Percentiles rank a stretch among this genome's conserved stretches.
Conservation (phyloP, 2,113 vertebrate genomes). For the Euleptes europaea region DNA sequence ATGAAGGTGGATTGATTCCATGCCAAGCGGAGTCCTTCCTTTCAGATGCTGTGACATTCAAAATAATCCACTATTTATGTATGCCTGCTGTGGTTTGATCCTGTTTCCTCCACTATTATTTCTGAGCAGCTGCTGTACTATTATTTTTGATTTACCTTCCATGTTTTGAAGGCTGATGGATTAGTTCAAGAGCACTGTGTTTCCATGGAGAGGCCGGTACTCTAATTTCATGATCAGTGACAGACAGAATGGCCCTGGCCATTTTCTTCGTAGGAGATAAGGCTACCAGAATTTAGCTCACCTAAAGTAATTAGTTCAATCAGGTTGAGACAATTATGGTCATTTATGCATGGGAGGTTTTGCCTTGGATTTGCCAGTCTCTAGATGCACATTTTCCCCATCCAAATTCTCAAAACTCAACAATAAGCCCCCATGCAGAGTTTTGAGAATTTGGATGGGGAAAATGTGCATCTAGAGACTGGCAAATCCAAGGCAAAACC, state of each 20-base stretch:
- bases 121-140: not conserved
- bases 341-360: too few species aligned
- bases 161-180: slow-evolving; percentile 16
- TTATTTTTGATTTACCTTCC: slow-evolving; percentile 23
- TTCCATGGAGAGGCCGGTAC: slow-evolving; percentile 23
- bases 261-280: slow-evolving; percentile 38
- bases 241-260: not conserved
- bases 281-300: slow-evolving; percentile 22
- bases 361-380: too few species aligned
- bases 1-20: not conserved
- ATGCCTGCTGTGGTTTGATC: not conserved
- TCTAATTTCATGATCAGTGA: slow-evolving; percentile 6
- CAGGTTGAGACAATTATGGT: not conserved
- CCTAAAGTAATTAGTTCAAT: not conserved
- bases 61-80: not conserved
- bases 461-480: too few species aligned
- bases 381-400: too few species aligned
- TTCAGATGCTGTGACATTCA: not conserved
- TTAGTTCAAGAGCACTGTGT: slow-evolving; percentile 27
- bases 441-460: too few species aligned
- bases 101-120: not conserved
- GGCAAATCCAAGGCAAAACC: too few species aligned
- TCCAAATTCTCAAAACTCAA: too few species aligned
- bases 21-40: not conserved
- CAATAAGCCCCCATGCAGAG: too few species aligned